Base-by-base conservation (phyloP, 2,797 vertebrate species). In the Arctocebus calabarensis region DNA sequence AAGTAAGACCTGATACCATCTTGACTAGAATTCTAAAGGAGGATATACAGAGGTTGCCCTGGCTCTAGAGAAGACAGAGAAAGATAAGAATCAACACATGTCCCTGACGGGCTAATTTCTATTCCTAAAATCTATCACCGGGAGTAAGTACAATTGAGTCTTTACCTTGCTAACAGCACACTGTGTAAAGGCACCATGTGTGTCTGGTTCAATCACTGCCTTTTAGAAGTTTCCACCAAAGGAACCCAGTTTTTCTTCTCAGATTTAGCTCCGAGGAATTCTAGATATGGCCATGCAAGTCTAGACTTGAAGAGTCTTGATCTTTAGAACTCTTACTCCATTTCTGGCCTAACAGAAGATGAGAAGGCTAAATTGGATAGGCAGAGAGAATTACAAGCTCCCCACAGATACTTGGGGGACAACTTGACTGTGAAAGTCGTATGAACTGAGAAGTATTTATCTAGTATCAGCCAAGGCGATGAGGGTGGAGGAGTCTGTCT, bases 21-120 rank as follows among this genome's bases (percentile, higher is more conserved):
- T 91, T 91, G 34, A 90, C 16, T 40, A 66, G 74, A 94, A 86
- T 74, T 90, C 29, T 68, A 25, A 88, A 88, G 55, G 5, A 25
- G 48, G 7, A 70, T 48, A 70, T 48, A 12, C 23, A 77, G 79
- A 91, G 22, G 22, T 40, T 71, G 48, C 5, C 68, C 8, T 29
- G 25, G 66, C 20, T 92, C 27, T 78, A 81, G 71, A 79, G 43
- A 86, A 64, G 40, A 68, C 48, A 68, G 14, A 52, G 5, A 27
- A 32, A 45, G 16, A 6, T 40, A 87, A 78, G 74, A 87, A 75
- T 48, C 27, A 70, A 81, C 8, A 64, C 0, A 17, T 12, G 20
- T 87, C 34, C 71, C 12, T 59, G 22, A 59, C n/a, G 48, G 10
- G 19, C 77, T 62, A 25, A n/a, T 52, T 77, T 82, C 43, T 94